Evolutionary conservation across 2,797 vertebrate genomes (phyloP), one percentile per base, ranked within the genome.

Genomic region (Steatocranus sp.): DNA sequence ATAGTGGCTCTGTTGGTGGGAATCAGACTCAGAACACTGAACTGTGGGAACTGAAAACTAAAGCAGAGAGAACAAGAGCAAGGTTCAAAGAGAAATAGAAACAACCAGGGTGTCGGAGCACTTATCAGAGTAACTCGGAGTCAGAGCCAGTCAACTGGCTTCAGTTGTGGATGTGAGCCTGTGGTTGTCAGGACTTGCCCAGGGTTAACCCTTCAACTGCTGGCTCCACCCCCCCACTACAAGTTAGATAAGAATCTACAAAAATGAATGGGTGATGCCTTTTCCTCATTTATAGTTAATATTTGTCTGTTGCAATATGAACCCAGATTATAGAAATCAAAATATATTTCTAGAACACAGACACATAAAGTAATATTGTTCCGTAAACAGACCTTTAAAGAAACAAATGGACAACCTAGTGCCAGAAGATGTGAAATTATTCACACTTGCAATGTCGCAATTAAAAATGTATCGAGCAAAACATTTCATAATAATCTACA

Each of bases 1-100:
- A 87, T 32, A 41, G 12, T 4, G 1, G 36, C 80, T 76, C 4
- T 11, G 12, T 30, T 58, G 86, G 84, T 89, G 92, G 88, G 83
- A 90, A 86, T 81, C 17, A 17, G 8, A 53, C 7, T 63, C 0
- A 18, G 76, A 41, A 85, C 78, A 25, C 32, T 36, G 1, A 88
- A 75, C n/a, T 87, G 86, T 90, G 85, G 86, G 87, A 90, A 91
- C 76, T 74, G 1, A 20, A 46, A 74, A 51, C 14, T n/a, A 11
- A 78, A 63, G 78, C 11, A 32, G 17, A 51, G 18, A 38, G 30
- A 30, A 17, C 15, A 78, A 61, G 34, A 27, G 27, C 5, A 6
- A 76, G n/a, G 36, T 58, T 81, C 3, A 76, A 58, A 18, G 32
- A 46, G 41, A 79, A 51, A 18, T 14, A 1, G 36, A 41, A 11